Evolutionary conservation across 1,140 invertebrate species (phyloP).

Genomic region (Sitodiplosis mosellana): DNA sequence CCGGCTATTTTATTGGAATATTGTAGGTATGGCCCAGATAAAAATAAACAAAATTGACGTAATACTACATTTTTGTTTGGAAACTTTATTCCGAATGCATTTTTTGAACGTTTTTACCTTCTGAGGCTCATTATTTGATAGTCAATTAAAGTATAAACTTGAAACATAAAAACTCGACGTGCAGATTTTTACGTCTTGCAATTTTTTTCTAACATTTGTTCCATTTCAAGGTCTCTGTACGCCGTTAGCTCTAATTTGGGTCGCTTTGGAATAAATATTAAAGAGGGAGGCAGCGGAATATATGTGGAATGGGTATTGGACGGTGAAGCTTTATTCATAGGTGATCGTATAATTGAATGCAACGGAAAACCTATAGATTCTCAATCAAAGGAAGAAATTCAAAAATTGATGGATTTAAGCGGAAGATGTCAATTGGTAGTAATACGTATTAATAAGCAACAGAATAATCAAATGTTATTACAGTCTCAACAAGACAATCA

Average conservation of each 20-base stretch:
- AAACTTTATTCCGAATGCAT: too few relatives aligned
- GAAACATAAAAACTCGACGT: too few relatives aligned
- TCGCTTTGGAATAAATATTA: constrained; percentile 31
- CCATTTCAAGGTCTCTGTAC: constrained; percentile 35
- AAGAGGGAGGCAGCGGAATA: constrained; percentile 37
- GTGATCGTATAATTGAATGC: constrained; percentile 67
- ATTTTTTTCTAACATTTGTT: too few relatives aligned
- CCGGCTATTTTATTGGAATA: too few relatives aligned
- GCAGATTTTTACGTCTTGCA: too few relatives aligned
- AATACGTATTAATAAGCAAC: constrained; percentile 27
- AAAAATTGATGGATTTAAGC: constrained; percentile 20
- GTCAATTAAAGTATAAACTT: too few relatives aligned
- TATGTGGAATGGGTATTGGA: constrained; percentile 59
- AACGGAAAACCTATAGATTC: constrained; percentile 59
- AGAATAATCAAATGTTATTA: constrained; percentile 15
- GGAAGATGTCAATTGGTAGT: constrained; percentile 32
- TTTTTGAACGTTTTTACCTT: too few relatives aligned
- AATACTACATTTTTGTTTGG: too few relatives aligned
- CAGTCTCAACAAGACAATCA: constrained; percentile 53
- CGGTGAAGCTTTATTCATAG: constrained; percentile 48
- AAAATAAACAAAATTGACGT: too few relatives aligned
- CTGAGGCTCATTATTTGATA: too few relatives aligned
- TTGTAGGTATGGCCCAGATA: too few relatives aligned
- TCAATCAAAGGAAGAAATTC: constrained; percentile 46
- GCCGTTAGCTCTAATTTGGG: constrained; percentile 46